Conservation (phyloP, 2,888 invertebrate species). For the Suillia variegata region DNA sequence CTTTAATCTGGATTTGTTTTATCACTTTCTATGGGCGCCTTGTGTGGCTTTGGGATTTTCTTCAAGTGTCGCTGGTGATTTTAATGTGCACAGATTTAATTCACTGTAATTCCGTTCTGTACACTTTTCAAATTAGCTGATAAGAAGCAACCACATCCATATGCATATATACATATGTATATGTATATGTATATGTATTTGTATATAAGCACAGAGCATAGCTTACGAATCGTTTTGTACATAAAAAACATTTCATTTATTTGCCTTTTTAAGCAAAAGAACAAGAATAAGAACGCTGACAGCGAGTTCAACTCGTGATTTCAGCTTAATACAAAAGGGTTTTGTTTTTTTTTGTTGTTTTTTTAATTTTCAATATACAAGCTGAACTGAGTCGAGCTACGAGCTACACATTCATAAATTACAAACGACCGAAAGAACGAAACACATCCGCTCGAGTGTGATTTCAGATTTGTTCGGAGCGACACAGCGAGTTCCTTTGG, state of each 20-base stretch:
- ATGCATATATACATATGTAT: not conserved
- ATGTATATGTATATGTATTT: not conserved
- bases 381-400: not conserved
- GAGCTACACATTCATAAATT: not conserved
- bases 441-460: conserved; percentile 47
- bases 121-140: too few species aligned
- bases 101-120: too few species aligned
- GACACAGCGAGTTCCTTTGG: conserved; percentile 49
- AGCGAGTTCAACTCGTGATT: not conserved
- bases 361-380: not conserved
- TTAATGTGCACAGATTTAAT: too few species aligned
- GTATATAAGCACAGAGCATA: not conserved
- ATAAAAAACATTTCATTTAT: too few species aligned
- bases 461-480: conserved; percentile 33
- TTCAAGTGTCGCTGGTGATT: too few species aligned
- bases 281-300: not conserved
- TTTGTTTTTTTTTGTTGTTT: not conserved
- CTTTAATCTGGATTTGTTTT: too few species aligned
- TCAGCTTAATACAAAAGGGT: not conserved
- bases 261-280: too few species aligned
- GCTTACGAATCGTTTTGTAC: not conserved
- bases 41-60: too few species aligned
- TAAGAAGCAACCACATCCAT: not conserved
- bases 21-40: too few species aligned
- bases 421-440: not conserved